Base-by-base conservation (phyloP, 2,888 invertebrate species). In the Leucophenga montana region DNA sequence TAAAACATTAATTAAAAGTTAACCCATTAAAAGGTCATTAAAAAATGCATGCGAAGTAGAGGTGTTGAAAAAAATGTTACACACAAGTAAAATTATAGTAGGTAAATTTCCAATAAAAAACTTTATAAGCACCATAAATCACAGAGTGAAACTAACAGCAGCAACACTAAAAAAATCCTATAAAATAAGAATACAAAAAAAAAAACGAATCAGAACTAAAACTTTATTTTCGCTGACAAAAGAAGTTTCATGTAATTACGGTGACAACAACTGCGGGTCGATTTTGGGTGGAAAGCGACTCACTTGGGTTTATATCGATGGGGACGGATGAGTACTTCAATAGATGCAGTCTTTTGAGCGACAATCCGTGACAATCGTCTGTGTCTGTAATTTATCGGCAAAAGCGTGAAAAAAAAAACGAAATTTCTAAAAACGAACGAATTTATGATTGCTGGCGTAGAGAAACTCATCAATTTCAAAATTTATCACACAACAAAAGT, bases 401-500 rank as follows among this genome's bases (percentile, higher is more conserved):
- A 44, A 22, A 54, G 59, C 13, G 33, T 48, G 18, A 68, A 70
- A 65, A 66, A 68, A 66, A 39, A 65, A 39, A 68, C 69, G 69
- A 62, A 67, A 20, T 39, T n/a, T n/a, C n/a, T n/a, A 67, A 53
- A 59, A 53, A 57, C 48, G 22, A 62, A 56, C 4, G 61, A 70
- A 69, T 71, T 68, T 74, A 73, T 75, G 75, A 73, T 75, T 73
- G 76, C 72, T 13, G 77, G 79, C 78, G 78, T 78, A 76, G 76
- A 80, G 72, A 64, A 65, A 72, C 67, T 66, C 77, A 78, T 79
- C 75, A 82, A 82, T 80, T 77, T 79, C 68, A 56, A n/a, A 71
- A 77, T 77, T 72, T 73, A 72, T 74, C 72, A 73, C 69, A 59
- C 61, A 13, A 18, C 61, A 50, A 48, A 64, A 48, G 46, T 64